These are phyloP conservation scores for Myodes glareolus DNA, from an alignment of 2,113 vertebrate species.

Conservation along the genomic window DNA sequence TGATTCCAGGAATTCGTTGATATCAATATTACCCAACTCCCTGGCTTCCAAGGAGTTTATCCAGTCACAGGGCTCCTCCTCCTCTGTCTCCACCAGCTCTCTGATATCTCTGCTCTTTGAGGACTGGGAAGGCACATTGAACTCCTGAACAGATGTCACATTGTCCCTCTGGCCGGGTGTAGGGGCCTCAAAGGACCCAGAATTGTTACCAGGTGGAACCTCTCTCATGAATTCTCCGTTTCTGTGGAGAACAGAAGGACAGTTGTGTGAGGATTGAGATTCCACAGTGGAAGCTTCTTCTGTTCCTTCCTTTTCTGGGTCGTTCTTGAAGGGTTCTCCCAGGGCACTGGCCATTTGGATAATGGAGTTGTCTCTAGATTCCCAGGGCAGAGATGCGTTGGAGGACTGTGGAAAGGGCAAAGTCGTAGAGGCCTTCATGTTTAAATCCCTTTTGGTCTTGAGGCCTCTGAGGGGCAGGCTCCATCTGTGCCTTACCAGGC, in stretches of 20 bases:
- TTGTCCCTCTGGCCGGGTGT: background rate
- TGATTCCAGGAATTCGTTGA: too few species aligned
- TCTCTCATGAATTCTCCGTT: rapidly evolving
- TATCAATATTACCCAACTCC: background rate
- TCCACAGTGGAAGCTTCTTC: rapidly evolving
- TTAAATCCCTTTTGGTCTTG: too few species aligned
- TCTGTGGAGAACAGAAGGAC: rapidly evolving
- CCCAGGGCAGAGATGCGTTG: too few species aligned
- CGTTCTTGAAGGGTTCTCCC: background rate
- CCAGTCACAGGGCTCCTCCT: background rate
- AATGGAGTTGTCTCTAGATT: too few species aligned
- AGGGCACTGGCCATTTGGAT: too few species aligned
- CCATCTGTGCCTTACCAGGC: background rate
- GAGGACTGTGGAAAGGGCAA: too few species aligned
- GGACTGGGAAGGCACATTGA: background rate
- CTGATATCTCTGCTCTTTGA: rapidly evolving
- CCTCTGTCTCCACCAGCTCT: background rate
- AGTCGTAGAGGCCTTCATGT: too few species aligned
- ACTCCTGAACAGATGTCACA: rapidly evolving
- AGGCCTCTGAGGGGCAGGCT: background rate
- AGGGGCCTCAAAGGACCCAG: rapidly evolving
- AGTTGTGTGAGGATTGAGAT: background rate
- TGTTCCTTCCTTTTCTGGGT: too few species aligned
- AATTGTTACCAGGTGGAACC: rapidly evolving
- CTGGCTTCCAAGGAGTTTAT: too few species aligned